These are phyloP conservation scores for Lutraria rhynchaena DNA, from an alignment of 1,140 invertebrate species.

Conservation along the genomic window DNA sequence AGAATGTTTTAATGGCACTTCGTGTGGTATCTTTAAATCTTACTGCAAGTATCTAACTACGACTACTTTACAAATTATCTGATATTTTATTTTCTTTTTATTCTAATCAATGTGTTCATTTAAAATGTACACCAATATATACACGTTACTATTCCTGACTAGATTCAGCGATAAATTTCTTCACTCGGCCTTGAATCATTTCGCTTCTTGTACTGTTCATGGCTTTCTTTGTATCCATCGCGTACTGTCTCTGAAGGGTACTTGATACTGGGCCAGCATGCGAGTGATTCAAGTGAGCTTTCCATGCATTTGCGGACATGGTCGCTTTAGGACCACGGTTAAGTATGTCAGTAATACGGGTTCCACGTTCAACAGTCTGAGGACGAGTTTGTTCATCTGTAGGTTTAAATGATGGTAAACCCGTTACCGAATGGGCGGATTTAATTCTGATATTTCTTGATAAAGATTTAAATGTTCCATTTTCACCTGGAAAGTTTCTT, in stretches of 20 bases:
- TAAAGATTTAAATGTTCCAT: slow-evolving; percentile 21
- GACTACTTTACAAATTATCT: too few species aligned
- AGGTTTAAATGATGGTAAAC: slow-evolving; percentile 3
- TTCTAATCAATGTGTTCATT: too few species aligned
- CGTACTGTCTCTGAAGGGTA: slow-evolving; percentile 62
- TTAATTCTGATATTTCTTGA: slow-evolving; percentile 26
- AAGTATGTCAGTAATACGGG: slow-evolving; percentile 69
- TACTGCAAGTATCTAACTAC: too few species aligned
- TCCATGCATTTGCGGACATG: slow-evolving; percentile 69
- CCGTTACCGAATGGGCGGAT: slow-evolving; percentile 10
- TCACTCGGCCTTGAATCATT: slow-evolving; percentile 61
- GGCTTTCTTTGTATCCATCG: slow-evolving; percentile 65
- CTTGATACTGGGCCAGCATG: slow-evolving; percentile 59
- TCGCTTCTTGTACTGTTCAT: slow-evolving; percentile 62
- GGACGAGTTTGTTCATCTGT: slow-evolving; percentile 17
- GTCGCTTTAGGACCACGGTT: slow-evolving; percentile 66
- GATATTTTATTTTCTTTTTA: too few species aligned
- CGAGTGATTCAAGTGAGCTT: slow-evolving; percentile 63
- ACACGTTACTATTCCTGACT: too few species aligned
- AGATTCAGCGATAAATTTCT: slow-evolving; percentile 61
- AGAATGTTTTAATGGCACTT: too few species aligned
- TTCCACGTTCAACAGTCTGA: slow-evolving; percentile 39
- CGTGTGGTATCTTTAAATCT: too few species aligned
- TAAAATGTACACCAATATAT: too few species aligned
- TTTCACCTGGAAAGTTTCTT: slow-evolving; percentile 14